Evolutionary conservation across 2,797 vertebrate genomes (phyloP).

Genomic region (Tiaroga cobitis): DNA sequence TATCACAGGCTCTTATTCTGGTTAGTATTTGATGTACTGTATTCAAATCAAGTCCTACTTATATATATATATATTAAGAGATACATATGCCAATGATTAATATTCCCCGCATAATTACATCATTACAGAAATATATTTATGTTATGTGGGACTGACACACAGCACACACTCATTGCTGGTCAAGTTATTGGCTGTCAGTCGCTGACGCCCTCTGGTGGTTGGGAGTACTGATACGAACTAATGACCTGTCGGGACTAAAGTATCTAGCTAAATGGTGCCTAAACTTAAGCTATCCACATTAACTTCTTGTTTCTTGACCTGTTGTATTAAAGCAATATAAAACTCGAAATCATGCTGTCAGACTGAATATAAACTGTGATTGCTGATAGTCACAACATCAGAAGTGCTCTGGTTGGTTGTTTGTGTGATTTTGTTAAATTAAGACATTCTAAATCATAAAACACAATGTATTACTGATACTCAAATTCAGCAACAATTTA

Average conservation of each 20-base stretch:
- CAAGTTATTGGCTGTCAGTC: too few species aligned
- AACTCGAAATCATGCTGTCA: constrained; percentile 61
- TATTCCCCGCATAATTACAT: background rate
- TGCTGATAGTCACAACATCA: background rate
- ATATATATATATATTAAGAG: background rate
- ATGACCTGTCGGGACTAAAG: background rate
- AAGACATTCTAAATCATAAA: constrained; percentile 7
- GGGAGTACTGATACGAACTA: background rate
- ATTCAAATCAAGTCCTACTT: background rate
- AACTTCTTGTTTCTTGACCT: background rate
- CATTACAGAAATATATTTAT: background rate
- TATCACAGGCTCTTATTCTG: background rate
- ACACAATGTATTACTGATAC: background rate
- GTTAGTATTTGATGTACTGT: background rate
- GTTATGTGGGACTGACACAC: background rate
- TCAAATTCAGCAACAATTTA: constrained; percentile 9
- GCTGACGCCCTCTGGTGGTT: background rate
- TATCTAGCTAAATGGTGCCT: too few species aligned
- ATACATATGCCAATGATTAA: background rate
- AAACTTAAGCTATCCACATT: background rate
- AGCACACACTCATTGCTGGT: background rate
- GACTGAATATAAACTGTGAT: constrained; percentile 57
- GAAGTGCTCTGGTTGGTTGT: background rate
- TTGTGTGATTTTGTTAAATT: background rate
- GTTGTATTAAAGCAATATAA: background rate